Evolutionary conservation across 1,140 invertebrate species (phyloP).

Genomic region (Plodia interpunctella): DNA sequence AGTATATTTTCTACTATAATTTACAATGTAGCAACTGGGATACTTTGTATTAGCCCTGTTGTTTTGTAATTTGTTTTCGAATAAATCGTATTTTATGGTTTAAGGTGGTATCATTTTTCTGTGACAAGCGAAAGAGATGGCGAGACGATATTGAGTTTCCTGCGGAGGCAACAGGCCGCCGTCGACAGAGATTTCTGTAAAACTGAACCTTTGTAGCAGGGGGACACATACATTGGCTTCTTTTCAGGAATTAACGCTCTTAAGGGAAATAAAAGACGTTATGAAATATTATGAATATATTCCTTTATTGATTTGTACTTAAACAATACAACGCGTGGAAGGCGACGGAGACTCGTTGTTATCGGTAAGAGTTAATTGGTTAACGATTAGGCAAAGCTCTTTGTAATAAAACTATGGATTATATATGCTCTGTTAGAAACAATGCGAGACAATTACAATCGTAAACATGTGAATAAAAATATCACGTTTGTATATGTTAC

Average conservation of each 20-base stretch:
- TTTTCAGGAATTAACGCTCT: too few relatives aligned
- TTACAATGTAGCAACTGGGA: slow-evolving; percentile 18
- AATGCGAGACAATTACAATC: too few relatives aligned
- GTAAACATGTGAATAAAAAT: too few relatives aligned
- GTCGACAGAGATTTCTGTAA: too few relatives aligned
- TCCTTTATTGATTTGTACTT: slow-evolving; percentile 68
- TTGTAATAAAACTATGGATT: too few relatives aligned
- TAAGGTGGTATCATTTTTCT: slow-evolving; percentile 22
- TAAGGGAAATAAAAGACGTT: slow-evolving; percentile 20
- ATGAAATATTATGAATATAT: slow-evolving; percentile 44
- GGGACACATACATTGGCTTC: too few relatives aligned
- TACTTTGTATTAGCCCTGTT: slow-evolving; percentile 18
- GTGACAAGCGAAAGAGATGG: too few relatives aligned
- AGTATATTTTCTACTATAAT: slow-evolving; percentile 24
- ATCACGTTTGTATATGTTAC: too few relatives aligned
- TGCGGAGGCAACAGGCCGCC: too few relatives aligned
- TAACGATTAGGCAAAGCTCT: slow-evolving; percentile 17
- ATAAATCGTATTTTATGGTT: slow-evolving; percentile 57
- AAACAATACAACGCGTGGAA: slow-evolving; percentile 55
- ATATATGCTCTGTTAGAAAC: too few relatives aligned
- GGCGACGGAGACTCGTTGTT: slow-evolving; percentile 57
- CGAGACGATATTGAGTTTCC: too few relatives aligned
- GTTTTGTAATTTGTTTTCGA: slow-evolving; percentile 32
- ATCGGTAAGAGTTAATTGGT: slow-evolving; percentile 36
- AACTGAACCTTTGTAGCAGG: too few relatives aligned